These are phyloP conservation scores for Hafferia zeledoni DNA, from an alignment of 2,797 vertebrate genomes.

Conservation along the genomic window DNA sequence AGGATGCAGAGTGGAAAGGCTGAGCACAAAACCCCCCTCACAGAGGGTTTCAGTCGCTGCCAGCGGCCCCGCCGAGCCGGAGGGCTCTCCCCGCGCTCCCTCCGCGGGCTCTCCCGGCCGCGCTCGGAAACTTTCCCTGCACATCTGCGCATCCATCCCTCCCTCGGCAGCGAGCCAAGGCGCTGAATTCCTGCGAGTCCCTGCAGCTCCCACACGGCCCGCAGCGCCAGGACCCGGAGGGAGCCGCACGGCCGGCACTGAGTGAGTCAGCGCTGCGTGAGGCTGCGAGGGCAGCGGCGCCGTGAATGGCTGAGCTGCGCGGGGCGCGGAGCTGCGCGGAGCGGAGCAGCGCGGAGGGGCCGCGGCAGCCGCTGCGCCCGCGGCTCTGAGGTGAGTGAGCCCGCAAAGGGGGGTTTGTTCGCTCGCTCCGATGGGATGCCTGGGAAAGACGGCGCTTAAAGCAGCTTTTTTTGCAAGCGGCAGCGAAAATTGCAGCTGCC, in stretches of 20 bases:
- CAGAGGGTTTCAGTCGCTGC: slow-evolving; percentile 16
- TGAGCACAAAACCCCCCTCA: not conserved
- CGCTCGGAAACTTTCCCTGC: slow-evolving; percentile 75
- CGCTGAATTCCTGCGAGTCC: slow-evolving; percentile 41
- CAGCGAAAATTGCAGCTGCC: not conserved
- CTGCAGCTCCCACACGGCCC: slow-evolving; percentile 45
- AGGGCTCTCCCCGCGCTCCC: slow-evolving; percentile 28
- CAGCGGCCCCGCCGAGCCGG: slow-evolving; percentile 49
- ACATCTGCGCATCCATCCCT: slow-evolving; percentile 76
- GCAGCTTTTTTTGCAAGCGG: not conserved
- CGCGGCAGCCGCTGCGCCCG: too few relatives aligned
- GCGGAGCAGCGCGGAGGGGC: too few relatives aligned
- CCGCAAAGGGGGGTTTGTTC: too few relatives aligned
- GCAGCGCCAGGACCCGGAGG: slow-evolving; percentile 69
- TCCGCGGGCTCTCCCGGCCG: slow-evolving; percentile 50
- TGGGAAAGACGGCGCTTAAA: not conserved
- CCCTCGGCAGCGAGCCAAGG: slow-evolving; percentile 63
- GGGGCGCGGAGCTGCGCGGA: too few relatives aligned
- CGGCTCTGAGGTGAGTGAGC: slow-evolving; percentile 46
- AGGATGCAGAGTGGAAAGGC: not conserved
- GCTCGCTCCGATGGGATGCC: not conserved
- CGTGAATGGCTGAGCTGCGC: slow-evolving; percentile 60
- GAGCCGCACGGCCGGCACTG: slow-evolving; percentile 28
- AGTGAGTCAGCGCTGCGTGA: slow-evolving; percentile 69
- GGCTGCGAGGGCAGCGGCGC: slow-evolving; percentile 49